These are phyloP conservation scores for Ennomos erosarius DNA, from an alignment of 2,888 invertebrate species.

Conservation along the genomic window DNA sequence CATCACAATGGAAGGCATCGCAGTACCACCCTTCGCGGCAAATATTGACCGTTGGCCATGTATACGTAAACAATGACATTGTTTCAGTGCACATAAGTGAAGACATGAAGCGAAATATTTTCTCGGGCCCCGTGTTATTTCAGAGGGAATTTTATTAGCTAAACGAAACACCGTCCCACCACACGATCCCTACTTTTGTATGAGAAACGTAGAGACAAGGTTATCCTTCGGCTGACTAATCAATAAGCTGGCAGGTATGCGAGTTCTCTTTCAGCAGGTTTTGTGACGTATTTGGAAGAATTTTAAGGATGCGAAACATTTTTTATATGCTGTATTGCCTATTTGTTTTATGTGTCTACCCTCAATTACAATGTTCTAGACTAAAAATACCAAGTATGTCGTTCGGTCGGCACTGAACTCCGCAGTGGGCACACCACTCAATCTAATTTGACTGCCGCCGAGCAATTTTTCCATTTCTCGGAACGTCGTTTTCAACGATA, in stretches of 20 bases:
- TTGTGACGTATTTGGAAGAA: neutral
- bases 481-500: conserved; percentile 28
- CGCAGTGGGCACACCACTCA: conserved; percentile 11
- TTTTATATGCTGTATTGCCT: neutral
- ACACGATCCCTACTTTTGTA: conserved; percentile 9
- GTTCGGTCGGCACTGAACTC: neutral
- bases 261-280: neutral
- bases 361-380: conserved; percentile 16
- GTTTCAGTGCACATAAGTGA: conserved; percentile 46
- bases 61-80: conserved; percentile 48
- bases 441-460: conserved; percentile 19
- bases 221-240: conserved; percentile 11
- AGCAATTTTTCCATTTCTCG: conserved; percentile 33
- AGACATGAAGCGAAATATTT: conserved; percentile 38
- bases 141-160: conserved; percentile 31
- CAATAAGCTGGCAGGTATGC: conserved; percentile 6
- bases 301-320: no score
- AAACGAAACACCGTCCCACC: conserved; percentile 7
- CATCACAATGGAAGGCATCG: conserved; percentile 55
- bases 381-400: conserved; percentile 10
- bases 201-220: conserved; percentile 7
- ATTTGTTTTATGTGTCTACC: conserved; percentile 3
- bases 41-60: conserved; percentile 59
- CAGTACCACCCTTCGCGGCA: conserved; percentile 45
- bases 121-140: conserved; percentile 27